phyloP scores from a whole-genome alignment of 2,113 vertebrate species.

The Elaphurus davidianus region DNA sequence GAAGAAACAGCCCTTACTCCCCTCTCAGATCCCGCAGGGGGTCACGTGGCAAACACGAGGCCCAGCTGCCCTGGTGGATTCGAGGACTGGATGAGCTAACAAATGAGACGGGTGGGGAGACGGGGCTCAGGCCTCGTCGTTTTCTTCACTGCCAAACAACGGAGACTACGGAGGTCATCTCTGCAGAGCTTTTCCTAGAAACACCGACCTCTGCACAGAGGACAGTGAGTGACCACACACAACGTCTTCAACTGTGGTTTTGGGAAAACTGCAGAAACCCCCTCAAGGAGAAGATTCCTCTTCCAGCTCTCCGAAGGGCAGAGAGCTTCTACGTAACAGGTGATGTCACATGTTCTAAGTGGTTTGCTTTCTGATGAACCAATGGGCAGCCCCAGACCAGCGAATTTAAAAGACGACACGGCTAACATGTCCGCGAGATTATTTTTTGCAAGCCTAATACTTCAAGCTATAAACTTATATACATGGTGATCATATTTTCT shows the following conservation, averaged over 20 bases:
- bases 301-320: not conserved
- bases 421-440: not conserved
- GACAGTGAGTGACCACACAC: not conserved
- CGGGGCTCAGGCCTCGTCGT: not conserved
- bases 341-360: not conserved
- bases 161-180: not conserved
- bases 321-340: not conserved
- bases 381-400: not conserved
- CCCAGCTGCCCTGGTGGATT: fast-evolving
- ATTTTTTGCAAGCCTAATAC: not conserved
- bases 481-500: not conserved
- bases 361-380: not conserved
- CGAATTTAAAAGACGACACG: not conserved
- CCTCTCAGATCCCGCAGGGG: not conserved
- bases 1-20: not conserved
- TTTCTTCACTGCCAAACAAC: not conserved
- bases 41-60: not conserved
- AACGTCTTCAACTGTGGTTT: not conserved
- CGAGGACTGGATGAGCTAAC: not conserved
- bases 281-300: not conserved
- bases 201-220: not conserved
- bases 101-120: not conserved
- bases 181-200: not conserved
- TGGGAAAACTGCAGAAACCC: not conserved
- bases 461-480: not conserved